Base-by-base conservation (phyloP, 2,113 vertebrate genomes). In the Neogobius melanostomus region DNA sequence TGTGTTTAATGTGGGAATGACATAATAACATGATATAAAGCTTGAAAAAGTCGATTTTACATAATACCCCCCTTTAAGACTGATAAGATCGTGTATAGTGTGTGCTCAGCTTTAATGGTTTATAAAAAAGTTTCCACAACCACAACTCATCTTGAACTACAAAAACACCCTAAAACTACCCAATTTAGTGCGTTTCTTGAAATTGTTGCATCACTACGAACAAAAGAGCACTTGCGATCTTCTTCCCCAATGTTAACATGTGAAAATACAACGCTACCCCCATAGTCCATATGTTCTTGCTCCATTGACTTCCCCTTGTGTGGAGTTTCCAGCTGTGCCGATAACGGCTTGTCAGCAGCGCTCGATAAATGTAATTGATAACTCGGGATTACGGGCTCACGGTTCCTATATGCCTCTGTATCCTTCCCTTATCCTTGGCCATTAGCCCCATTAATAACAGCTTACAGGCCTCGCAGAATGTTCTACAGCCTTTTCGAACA, bases 291-390 rank as follows among this genome's bases (percentile, higher is more conserved):
- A 9, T 8, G 8, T 8, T 15, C 15, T 8, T 4, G 8, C 15
- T 45, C 7, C 59, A 9, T 16, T 16, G 59, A 61, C 59, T n/a
- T 61, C 59, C 43, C 57, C 57, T 60, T 61, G 59, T 61, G 59
- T 12, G 1, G 42, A 61, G 42, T n/a, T 45, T 45, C 49, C 14
- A 16, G 59, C 59, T n/a, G 14, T 4, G 10, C 54, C 11, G 59
- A n/a, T 61, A 61, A 16, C 59, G 42, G 15, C 59, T 4, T 16
- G 59, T 61, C 59, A 61, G 59, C 59, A 10, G 3, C 8, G 59
- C 44, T 45, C 59, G 8, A 61, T 61, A 16, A n/a, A 15, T 44
- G 59, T 16, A 42, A 45, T 61, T 45, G 59, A 61, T 61, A 43
- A 61, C 12, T n/a, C 7, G 7, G 59, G 59, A 61, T 45, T 61